Conservation (phyloP, 2,888 invertebrate genomes). For the Liopterus haemorrhoidalis region DNA sequence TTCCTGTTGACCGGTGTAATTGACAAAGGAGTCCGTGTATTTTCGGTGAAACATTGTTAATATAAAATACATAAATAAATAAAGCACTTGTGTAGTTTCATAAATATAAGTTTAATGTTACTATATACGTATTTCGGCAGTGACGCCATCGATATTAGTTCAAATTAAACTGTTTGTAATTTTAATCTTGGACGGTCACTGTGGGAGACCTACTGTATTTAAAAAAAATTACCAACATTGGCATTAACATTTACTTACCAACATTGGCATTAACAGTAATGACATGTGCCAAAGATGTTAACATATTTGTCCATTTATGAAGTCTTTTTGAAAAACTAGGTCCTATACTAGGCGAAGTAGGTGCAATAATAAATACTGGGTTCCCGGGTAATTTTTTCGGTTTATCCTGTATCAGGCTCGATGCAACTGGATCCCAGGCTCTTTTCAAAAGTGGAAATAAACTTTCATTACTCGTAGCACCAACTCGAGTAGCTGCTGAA, state of each 20-base stretch:
- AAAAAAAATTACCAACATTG: background rate
- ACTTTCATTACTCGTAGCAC: constrained; percentile 56
- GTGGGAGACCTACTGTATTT: constrained; percentile 9
- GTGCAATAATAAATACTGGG: constrained; percentile 60
- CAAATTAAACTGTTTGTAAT: constrained; percentile 24
- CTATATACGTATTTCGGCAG: too few relatives aligned
- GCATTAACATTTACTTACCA: constrained; percentile 36
- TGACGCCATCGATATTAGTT: constrained; percentile 16
- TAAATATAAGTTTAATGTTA: too few relatives aligned
- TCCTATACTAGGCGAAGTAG: constrained; percentile 50
- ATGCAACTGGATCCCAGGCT: constrained; percentile 68
- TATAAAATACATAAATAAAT: background rate
- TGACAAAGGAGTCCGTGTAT: too few relatives aligned
- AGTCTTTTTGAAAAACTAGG: constrained; percentile 50
- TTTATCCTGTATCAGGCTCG: constrained; percentile 54
- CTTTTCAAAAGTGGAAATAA: constrained; percentile 57
- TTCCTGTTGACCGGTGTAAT: too few relatives aligned
- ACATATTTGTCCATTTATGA: constrained; percentile 64
- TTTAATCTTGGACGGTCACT: constrained; percentile 2
- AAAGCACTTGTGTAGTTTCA: background rate
- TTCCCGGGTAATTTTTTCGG: constrained; percentile 65
- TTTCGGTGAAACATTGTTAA: too few relatives aligned
- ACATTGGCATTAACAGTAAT: constrained; percentile 55
- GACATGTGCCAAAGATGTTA: constrained; percentile 63
- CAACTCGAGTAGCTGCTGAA: constrained; percentile 45